phyloP scores from a whole-genome alignment of 1,140 invertebrate species.

The Contarinia nasturtii region DNA sequence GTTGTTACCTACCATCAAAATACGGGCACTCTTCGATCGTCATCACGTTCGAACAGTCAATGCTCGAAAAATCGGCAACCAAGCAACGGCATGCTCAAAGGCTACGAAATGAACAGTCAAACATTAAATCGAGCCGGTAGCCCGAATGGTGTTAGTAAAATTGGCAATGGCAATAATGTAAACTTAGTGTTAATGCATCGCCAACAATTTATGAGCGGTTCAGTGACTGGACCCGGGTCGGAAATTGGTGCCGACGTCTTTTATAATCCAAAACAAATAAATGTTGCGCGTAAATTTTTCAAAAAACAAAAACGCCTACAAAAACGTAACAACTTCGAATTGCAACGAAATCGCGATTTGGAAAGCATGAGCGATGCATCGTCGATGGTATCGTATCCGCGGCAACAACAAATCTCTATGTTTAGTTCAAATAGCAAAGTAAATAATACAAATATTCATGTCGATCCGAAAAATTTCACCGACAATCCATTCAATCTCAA shows the following conservation, averaged over 20 bases:
- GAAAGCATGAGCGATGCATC: slow-evolving; percentile 30
- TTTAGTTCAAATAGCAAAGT: slow-evolving; percentile 47
- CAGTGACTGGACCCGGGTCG: slow-evolving; percentile 4
- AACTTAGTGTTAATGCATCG: slow-evolving; percentile 46
- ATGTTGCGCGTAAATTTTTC: slow-evolving; percentile 79
- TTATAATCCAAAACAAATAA: slow-evolving; percentile 84
- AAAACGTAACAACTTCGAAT: slow-evolving; percentile 53
- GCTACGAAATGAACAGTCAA: slow-evolving; percentile 28
- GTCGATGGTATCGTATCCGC: slow-evolving; percentile 28
- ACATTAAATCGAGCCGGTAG: slow-evolving; percentile 17
- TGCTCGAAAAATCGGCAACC: slow-evolving; percentile 27
- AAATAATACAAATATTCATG: slow-evolving; percentile 58
- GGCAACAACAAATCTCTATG: slow-evolving; percentile 35
- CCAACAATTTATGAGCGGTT: slow-evolving; percentile 35
- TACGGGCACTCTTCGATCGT: slow-evolving; percentile 25
- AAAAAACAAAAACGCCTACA: slow-evolving; percentile 64
- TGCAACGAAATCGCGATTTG: slow-evolving; percentile 34
- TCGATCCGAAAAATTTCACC: slow-evolving; percentile 36
- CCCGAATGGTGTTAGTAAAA: slow-evolving; percentile 4
- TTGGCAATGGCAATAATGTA: slow-evolving; percentile 26
- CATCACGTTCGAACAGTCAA: slow-evolving; percentile 38
- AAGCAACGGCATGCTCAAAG: slow-evolving; percentile 27
- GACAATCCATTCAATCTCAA: slow-evolving; percentile 19
- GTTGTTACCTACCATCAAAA: slow-evolving; percentile 9
- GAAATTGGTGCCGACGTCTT: slow-evolving; percentile 49